These are phyloP conservation scores for Trilocha varians DNA, from an alignment of 2,888 invertebrate genomes.

Conservation along the genomic window DNA sequence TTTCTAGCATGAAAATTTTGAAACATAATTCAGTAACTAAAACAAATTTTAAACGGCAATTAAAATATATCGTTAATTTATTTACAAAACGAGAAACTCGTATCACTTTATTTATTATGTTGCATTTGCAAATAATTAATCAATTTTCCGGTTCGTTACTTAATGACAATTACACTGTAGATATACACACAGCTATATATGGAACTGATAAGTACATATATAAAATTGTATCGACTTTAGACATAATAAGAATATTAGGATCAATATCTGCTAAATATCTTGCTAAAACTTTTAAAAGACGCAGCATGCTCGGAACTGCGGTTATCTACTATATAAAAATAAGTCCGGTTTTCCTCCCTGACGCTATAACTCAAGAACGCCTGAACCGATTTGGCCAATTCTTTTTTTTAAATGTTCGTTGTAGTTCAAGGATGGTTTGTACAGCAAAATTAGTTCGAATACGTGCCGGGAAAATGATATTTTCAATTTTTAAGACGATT, in stretches of 20 bases:
- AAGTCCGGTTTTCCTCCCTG: too few relatives aligned
- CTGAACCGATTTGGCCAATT: too few relatives aligned
- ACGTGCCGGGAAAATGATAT: too few relatives aligned
- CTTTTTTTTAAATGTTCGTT: too few relatives aligned
- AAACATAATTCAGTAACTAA: slow-evolving; percentile 14
- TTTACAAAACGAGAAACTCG: slow-evolving; percentile 37
- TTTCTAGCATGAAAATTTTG: slow-evolving; percentile 22
- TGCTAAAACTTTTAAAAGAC: slow-evolving; percentile 32
- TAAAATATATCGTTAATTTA: slow-evolving; percentile 19
- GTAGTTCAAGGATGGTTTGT: too few relatives aligned
- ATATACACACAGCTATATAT: slow-evolving; percentile 31
- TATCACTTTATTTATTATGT: slow-evolving; percentile 43
- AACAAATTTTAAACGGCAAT: slow-evolving; percentile 16
- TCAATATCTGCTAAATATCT: slow-evolving; percentile 31
- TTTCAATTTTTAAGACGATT: too few relatives aligned
- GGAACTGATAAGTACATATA: slow-evolving; percentile 29
- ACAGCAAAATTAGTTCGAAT: too few relatives aligned
- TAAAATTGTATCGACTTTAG: slow-evolving; percentile 31
- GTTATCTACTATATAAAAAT: too few relatives aligned
- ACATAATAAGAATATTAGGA: slow-evolving; percentile 33
- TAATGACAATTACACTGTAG: slow-evolving; percentile 33
- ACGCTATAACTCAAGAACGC: too few relatives aligned
- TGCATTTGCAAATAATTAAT: slow-evolving; percentile 35
- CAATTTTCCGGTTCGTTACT: slow-evolving; percentile 42
- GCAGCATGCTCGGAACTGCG: slow-evolving; percentile 37